phyloP scores from a whole-genome alignment of 1,140 invertebrate genomes.

The Leptoteleia sp. region DNA sequence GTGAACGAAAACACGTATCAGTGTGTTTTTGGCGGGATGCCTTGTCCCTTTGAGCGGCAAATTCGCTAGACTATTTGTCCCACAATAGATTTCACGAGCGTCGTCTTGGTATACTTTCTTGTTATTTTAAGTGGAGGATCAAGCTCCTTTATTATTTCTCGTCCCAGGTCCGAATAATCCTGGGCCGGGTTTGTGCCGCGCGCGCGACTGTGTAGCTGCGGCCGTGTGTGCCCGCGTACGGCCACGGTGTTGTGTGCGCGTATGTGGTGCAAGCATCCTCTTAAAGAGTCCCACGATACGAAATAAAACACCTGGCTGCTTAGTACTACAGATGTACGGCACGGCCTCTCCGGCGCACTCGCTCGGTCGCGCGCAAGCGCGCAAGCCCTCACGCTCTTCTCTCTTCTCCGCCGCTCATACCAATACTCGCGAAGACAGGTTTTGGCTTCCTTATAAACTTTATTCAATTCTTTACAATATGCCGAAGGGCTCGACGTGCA shows the following conservation, averaged over 20 bases:
- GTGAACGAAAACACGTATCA: too few species aligned
- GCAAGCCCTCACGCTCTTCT: constrained; percentile 35
- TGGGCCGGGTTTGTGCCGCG: constrained; percentile 36
- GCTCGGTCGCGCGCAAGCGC: constrained; percentile 33
- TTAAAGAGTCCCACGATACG: constrained; percentile 78
- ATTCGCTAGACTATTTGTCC: too few species aligned
- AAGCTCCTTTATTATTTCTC: constrained; percentile 56
- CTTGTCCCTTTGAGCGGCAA: background rate
- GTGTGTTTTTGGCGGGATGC: too few species aligned
- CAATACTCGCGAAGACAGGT: constrained; percentile 71
- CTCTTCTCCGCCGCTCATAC: constrained; percentile 51
- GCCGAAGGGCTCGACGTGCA: constrained; percentile 74
- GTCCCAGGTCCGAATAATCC: constrained; percentile 55
- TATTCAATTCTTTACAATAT: constrained; percentile 80
- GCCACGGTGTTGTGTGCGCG: constrained; percentile 41
- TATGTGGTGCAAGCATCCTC: constrained; percentile 74
- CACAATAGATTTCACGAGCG: constrained; percentile 17
- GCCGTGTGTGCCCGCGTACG: constrained; percentile 55
- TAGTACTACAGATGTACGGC: constrained; percentile 59
- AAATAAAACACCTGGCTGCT: constrained; percentile 79
- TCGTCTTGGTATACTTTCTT: constrained; percentile 53
- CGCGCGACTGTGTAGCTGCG: too few species aligned
- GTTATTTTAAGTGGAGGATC: constrained; percentile 62
- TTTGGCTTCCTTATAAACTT: constrained; percentile 79
- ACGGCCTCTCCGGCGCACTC: constrained; percentile 36